Conservation (phyloP, 64 coral and sea anemone genomes). For the Catalaphyllia jardinei region DNA sequence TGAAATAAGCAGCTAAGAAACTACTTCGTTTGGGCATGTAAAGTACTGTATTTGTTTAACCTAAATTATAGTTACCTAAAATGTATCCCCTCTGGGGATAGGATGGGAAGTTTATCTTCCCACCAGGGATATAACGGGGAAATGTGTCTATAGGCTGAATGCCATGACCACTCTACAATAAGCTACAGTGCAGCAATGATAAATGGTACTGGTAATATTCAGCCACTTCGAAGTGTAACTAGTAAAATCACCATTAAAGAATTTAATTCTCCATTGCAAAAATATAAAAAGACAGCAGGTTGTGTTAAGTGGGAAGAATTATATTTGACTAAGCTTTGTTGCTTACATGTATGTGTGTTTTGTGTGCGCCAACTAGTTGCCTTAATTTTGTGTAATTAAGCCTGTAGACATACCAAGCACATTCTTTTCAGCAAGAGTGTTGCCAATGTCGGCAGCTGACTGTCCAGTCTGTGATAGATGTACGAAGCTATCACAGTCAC, state of each 20-base stretch:
- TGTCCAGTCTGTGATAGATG: slow-evolving; percentile 78
- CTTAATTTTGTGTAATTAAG: background rate
- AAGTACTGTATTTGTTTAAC: too few species aligned
- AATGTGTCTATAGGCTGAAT: slow-evolving; percentile 5
- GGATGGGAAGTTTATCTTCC: background rate
- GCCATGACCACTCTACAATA: slow-evolving; percentile 31
- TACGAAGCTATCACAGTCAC: slow-evolving; percentile 91
- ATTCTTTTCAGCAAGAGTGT: slow-evolving; percentile 85
- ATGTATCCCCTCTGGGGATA: slow-evolving; percentile 15
- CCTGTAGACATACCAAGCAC: slow-evolving; percentile 58
- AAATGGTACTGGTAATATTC: slow-evolving; percentile 11
- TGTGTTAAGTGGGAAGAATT: too few species aligned
- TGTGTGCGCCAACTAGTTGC: too few species aligned
- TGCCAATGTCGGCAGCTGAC: slow-evolving; percentile 78
- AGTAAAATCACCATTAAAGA: too few species aligned
- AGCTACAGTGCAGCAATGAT: background rate
- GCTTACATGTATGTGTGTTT: too few species aligned
- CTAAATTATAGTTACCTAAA: too few species aligned
- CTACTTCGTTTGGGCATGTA: too few species aligned
- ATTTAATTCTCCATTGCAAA: too few species aligned
- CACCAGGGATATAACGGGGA: slow-evolving; percentile 35
- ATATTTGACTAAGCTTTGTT: too few species aligned
- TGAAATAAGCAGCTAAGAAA: too few species aligned
- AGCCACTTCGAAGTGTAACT: background rate
- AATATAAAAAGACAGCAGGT: too few species aligned